Conservation (phyloP, 1,140 invertebrate genomes). For the Drosophila sp. region DNA sequence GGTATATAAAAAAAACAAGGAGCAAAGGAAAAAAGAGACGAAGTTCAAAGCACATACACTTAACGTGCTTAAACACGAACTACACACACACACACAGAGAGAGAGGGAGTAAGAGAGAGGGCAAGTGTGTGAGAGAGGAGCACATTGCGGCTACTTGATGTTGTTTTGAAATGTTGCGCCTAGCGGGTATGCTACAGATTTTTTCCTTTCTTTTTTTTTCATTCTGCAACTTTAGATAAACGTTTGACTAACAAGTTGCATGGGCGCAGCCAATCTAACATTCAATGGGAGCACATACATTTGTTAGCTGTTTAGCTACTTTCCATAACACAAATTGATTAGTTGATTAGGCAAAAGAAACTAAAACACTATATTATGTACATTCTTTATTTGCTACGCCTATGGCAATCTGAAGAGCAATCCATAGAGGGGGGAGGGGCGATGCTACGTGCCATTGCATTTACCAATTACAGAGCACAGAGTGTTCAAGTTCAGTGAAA, state of each 20-base stretch:
- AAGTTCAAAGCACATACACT: conserved; percentile 78
- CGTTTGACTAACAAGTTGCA: conserved; percentile 43
- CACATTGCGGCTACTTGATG: conserved; percentile 68
- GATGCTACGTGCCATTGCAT: background rate
- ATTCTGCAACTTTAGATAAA: conserved; percentile 37
- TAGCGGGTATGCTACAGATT: conserved; percentile 44
- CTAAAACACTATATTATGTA: too few species aligned
- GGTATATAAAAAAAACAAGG: background rate
- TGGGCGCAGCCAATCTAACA: background rate
- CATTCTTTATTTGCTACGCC: background rate
- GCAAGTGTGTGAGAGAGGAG: conserved; percentile 17
- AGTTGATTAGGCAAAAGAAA: too few species aligned
- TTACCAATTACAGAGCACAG: background rate
- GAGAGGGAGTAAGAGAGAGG: background rate
- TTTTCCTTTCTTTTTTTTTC: conserved; percentile 13
- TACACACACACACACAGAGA: conserved; percentile 25
- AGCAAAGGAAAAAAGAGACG: background rate
- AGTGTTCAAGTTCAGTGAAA: background rate
- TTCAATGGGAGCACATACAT: background rate
- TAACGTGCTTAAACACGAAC: conserved; percentile 68
- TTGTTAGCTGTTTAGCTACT: too few species aligned
- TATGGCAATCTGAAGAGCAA: background rate
- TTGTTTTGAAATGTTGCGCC: conserved; percentile 44
- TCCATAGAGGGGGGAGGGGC: background rate
- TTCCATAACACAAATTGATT: too few species aligned